These are phyloP conservation scores for Serranochromis macrocephalus DNA, from an alignment of 2,113 vertebrate species.

Conservation along the genomic window DNA sequence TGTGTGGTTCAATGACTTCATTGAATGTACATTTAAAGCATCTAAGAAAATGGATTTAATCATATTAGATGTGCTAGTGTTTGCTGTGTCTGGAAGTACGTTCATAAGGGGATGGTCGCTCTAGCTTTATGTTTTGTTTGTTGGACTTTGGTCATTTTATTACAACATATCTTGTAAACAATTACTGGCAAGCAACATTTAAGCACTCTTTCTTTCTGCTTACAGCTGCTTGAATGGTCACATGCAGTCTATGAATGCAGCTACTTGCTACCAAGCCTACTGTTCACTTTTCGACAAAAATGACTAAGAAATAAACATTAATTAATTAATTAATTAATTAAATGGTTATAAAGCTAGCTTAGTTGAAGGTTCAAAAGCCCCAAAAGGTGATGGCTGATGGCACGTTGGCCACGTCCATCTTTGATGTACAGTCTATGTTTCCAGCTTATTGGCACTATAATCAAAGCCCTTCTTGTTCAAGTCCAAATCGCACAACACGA, in stretches of 20 bases:
- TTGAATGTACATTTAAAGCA: neutral
- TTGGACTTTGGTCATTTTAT: neutral
- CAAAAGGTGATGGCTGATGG: neutral
- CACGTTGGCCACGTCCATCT: neutral
- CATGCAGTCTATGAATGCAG: neutral
- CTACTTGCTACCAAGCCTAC: neutral
- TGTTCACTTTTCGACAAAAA: neutral
- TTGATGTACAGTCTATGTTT: neutral
- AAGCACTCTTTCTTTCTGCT: neutral
- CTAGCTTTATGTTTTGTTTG: neutral
- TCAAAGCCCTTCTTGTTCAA: neutral
- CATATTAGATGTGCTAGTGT: neutral
- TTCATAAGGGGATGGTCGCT: neutral
- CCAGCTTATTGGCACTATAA: neutral
- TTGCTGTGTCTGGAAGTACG: neutral
- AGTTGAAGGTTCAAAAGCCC: neutral
- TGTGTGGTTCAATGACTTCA: neutral
- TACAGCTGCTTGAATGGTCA: neutral
- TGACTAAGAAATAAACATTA: neutral
- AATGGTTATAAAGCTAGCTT: neutral
- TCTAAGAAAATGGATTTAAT: neutral
- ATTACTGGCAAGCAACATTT: neutral
- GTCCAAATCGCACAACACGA: neutral
- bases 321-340: fast-evolving
- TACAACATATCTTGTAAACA: neutral